These are phyloP conservation scores for Rhagoletis pomonella DNA, from an alignment of 1,140 invertebrate genomes.

Conservation along the genomic window DNA sequence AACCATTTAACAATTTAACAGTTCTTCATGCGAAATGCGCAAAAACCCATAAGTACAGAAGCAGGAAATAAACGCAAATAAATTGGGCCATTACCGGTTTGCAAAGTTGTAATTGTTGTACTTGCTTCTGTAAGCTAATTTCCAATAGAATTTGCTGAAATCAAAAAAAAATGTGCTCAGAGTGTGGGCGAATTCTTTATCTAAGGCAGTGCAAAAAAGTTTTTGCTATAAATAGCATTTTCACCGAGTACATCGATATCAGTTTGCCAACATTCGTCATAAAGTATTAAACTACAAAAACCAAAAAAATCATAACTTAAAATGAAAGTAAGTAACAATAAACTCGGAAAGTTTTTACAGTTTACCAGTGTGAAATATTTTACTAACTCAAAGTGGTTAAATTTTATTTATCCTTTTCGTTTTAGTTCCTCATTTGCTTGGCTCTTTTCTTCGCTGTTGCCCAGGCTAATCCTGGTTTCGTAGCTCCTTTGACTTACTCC, in stretches of 20 bases:
- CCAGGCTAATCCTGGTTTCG: conserved; percentile 27
- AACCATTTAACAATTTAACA: not conserved
- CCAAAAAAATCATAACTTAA: not conserved
- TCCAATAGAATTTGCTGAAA: not conserved
- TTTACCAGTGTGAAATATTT: too few relatives aligned
- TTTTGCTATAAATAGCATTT: not conserved
- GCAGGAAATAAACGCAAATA: not conserved
- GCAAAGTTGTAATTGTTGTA: not conserved
- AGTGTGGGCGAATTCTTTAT: not conserved
- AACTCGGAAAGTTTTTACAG: not conserved
- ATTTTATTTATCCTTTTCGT: too few relatives aligned
- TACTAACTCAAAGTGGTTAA: too few relatives aligned
- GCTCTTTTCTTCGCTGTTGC: conserved; percentile 52
- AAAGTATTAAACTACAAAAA: not conserved
- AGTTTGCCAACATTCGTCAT: conserved; percentile 20
- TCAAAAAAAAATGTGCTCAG: not conserved
- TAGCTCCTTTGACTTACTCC: conserved; percentile 44
- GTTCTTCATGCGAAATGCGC: not conserved
- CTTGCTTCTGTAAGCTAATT: not conserved
- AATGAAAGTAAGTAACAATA: conserved; percentile 53
- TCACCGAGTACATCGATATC: not conserved
- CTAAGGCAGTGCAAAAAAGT: not conserved
- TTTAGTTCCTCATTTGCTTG: conserved; percentile 55
- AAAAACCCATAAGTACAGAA: not conserved
- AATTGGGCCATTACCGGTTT: conserved; percentile 20